Evolutionary conservation across 2,888 invertebrate species (phyloP).

Genomic region (Eulithis prunata): DNA sequence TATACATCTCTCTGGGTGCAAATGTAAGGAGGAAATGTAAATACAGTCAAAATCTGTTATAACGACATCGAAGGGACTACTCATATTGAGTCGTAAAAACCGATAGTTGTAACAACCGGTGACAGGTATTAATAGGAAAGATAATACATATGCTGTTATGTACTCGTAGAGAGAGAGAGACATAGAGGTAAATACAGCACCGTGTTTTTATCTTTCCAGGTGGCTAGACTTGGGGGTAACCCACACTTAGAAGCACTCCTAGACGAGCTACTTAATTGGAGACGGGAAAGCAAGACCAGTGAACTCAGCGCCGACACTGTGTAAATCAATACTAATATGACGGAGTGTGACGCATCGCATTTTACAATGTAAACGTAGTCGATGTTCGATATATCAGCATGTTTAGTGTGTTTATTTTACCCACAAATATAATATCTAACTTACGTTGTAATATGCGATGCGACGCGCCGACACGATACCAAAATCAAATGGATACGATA

Average conservation of each 20-base stretch:
- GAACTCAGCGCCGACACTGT: conserved; percentile 47
- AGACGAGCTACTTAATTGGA: conserved; percentile 89
- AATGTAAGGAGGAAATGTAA: too few relatives aligned
- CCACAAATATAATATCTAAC: not conserved
- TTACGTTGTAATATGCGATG: conserved; percentile 1
- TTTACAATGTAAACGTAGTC: not conserved
- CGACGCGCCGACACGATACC: not conserved
- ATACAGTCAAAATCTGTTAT: too few relatives aligned
- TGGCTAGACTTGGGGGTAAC: conserved; percentile 90
- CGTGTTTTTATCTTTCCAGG: too few relatives aligned
- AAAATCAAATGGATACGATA: not conserved
- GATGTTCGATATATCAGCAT: not conserved
- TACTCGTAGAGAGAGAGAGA: too few relatives aligned
- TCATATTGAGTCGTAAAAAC: too few relatives aligned
- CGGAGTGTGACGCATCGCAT: not conserved
- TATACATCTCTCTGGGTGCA: too few relatives aligned
- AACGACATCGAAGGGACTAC: too few relatives aligned
- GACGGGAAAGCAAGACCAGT: conserved; percentile 52
- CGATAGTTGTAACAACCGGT: too few relatives aligned
- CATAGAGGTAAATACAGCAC: too few relatives aligned
- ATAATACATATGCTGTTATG: too few relatives aligned
- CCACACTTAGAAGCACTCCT: conserved; percentile 90
- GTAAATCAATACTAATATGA: not conserved
- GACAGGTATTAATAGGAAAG: too few relatives aligned
- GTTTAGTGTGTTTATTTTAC: not conserved